Evolutionary conservation across 2,113 vertebrate species (phyloP), one percentile per base, ranked within the genome.

Genomic region (Benitochromis conjunctus): DNA sequence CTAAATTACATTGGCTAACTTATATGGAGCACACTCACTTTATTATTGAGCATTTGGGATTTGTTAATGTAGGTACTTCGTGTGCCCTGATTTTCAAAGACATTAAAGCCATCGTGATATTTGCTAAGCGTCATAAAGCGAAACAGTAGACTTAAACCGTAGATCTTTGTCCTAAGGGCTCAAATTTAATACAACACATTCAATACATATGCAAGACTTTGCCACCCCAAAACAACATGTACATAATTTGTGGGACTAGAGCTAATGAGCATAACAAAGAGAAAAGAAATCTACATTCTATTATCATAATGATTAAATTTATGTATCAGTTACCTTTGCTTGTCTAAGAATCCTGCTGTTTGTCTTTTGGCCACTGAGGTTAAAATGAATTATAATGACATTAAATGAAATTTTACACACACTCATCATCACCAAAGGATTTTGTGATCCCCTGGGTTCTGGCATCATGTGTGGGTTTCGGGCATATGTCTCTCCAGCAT

Each of bases 1-100:
- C 36, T 80, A 51, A 80, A 91, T 86, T 78, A 58, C 31, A 78
- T 87, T 83, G 82, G 48, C 36, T 79, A 69, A 46, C 34, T 57
- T 71, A 31, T 19, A 9, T 55, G 54, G 77, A 46, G 19, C 29
- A 36, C 29, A 19, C 79, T 83, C 36, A 34, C 31, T 85, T 76
- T 66, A 38, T 82, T 81, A 87, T 48, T 80, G 26, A 92, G 86
- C 54, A 48, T 60, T 9, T 80, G 38, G 48, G 84, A 16, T 62
- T 54, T 71, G 83, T 80, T 89, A 64, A 82, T 69, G 64, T 16
- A 76, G 48, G 43, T 34, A 5, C 79, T 4, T 1, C 38, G 9
- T 51, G 43, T 84, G 29, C 26, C 38, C 51, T 81, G 10, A 41
- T 66, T 54, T 14, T 21, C 48, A 78, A 88, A 31, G 1, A 38